Conservation (phyloP, 2,888 invertebrate species). For the Drosophila maculinotata region DNA sequence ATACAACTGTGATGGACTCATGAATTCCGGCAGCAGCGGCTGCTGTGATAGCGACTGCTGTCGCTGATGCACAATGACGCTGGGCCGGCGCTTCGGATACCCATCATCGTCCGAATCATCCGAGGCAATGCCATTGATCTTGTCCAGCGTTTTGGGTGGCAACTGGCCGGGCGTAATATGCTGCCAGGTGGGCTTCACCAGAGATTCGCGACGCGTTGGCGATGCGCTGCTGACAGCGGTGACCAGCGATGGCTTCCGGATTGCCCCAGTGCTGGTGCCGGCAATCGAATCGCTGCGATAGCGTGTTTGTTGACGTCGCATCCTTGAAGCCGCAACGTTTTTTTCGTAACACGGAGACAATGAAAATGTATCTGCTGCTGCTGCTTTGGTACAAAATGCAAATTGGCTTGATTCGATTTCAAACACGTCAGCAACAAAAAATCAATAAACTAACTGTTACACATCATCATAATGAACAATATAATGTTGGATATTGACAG, state of each 20-base stretch:
- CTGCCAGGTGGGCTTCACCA: conserved; percentile 85
- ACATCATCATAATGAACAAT: conserved; percentile 21
- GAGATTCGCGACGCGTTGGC: conserved; percentile 82
- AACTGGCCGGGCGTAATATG: conserved; percentile 84
- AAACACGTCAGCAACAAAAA: conserved; percentile 20
- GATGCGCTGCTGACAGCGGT: conserved; percentile 46
- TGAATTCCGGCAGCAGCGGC: conserved; percentile 59
- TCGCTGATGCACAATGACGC: conserved; percentile 78
- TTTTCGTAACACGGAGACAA: not conserved
- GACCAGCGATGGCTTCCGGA: conserved; percentile 61
- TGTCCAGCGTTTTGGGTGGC: conserved; percentile 83
- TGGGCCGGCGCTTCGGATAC: conserved; percentile 76
- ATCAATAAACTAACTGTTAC: conserved; percentile 58
- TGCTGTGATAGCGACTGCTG: conserved; percentile 67
- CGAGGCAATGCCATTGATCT: conserved; percentile 83
- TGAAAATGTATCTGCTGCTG: conserved; percentile 4
- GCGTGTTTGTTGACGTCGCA: conserved; percentile 76
- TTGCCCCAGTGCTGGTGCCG: conserved; percentile 46
- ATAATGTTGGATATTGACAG: conserved; percentile 41
- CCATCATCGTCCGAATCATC: conserved; percentile 82
- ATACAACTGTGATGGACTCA: conserved; percentile 59
- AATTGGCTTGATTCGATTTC: conserved; percentile 43
- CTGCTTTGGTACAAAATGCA: conserved; percentile 12
- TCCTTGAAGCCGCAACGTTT: conserved; percentile 40
- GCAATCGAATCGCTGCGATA: conserved; percentile 75